phyloP scores from a whole-genome alignment of 2,113 vertebrate species.

The Anhinga rufa region DNA sequence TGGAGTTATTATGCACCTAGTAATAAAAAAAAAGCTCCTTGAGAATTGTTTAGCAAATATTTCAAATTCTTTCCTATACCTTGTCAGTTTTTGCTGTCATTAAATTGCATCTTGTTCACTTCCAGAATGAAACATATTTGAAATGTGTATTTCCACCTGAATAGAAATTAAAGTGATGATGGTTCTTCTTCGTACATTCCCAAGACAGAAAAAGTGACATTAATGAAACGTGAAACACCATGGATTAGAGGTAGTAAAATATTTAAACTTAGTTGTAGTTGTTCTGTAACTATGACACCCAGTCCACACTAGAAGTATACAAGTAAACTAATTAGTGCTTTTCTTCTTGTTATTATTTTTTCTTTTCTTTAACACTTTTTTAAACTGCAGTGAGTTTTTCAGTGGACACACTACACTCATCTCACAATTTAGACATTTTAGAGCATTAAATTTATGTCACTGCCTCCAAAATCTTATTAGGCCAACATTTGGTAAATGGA shows the following conservation, averaged over 20 bases:
- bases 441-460: background rate
- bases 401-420: background rate
- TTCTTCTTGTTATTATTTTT: background rate
- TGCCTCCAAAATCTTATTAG: background rate
- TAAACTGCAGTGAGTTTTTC: background rate
- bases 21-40: background rate
- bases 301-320: slow-evolving; percentile 13
- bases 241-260: slow-evolving; percentile 65
- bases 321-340: slow-evolving; percentile 24
- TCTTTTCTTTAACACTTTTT: background rate
- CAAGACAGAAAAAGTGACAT: slow-evolving; percentile 34
- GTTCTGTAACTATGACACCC: slow-evolving; percentile 25
- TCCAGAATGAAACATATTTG: background rate
- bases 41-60: background rate
- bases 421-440: background rate
- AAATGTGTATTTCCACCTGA: background rate
- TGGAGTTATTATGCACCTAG: background rate
- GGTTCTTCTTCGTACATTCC: background rate
- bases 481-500: background rate
- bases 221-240: slow-evolving; percentile 57
- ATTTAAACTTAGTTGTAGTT: slow-evolving; percentile 54
- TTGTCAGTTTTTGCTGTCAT: background rate
- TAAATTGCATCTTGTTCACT: background rate
- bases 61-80: background rate
- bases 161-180: background rate